Percentiles rank a stretch among this genome's conserved stretches.
Evolutionary conservation across 2,888 invertebrate genomes (phyloP).

Genomic region (Tuberolachnus salignus): DNA sequence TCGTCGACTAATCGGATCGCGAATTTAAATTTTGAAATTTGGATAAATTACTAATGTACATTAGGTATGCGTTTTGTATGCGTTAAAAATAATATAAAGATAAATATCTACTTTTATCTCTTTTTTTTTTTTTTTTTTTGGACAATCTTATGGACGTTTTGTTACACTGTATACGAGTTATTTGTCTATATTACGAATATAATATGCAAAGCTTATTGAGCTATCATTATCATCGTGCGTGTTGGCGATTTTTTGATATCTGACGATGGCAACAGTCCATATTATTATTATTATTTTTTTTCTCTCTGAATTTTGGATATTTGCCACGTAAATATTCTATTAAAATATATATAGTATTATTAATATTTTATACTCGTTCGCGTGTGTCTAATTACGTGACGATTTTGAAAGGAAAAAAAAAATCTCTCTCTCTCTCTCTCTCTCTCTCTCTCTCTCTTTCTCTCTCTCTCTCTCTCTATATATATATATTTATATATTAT

Average conservation of each 20-base stretch:
- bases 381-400: conserved; percentile 9
- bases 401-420: not conserved
- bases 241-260: not conserved
- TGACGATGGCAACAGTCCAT: conserved; percentile 23
- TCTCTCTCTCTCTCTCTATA: no score
- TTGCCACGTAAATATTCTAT: not conserved
- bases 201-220: conserved; percentile 19
- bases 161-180: not conserved
- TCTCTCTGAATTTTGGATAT: not conserved
- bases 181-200: not conserved
- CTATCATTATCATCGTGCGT: conserved; percentile 6
- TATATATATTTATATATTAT: no score
- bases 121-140: no score
- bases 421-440: no score
- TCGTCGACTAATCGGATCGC: no score
- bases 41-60: no score
- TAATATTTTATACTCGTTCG: not conserved
- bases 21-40: no score
- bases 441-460: no score
- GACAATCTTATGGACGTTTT: not conserved
- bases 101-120: no score
- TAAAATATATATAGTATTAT: not conserved
- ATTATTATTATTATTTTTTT: not conserved
- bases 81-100: no score
- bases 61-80: no score